A percentile compares a stretch with the other conserved stretches of the same genome.
These are phyloP conservation scores for Cladorhizidae sp. DNA, from an alignment of 37 sponge, comb jelly and placozoan genomes.

Conservation along the genomic window DNA sequence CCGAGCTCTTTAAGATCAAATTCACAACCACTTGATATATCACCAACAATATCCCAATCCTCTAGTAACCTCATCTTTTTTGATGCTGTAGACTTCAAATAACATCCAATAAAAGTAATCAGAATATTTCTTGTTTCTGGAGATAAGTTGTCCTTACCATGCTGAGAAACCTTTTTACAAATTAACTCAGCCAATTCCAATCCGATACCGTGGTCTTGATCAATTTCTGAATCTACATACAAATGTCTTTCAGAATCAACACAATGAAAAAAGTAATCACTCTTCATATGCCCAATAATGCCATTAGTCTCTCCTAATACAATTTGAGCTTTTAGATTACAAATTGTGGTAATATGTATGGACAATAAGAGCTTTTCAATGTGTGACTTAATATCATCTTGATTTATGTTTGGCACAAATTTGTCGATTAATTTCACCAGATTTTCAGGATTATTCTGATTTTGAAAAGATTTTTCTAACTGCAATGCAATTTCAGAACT, in stretches of 20 bases:
- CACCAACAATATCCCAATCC: background rate
- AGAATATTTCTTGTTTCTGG: background rate
- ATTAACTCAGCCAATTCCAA: background rate
- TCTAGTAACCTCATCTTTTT: background rate
- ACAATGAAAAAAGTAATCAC: background rate
- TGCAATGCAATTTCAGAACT: background rate
- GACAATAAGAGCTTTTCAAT: background rate
- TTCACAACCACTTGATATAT: background rate
- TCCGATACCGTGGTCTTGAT: background rate
- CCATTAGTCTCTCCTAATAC: background rate
- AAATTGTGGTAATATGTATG: background rate
- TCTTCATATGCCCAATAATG: background rate
- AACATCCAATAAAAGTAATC: background rate
- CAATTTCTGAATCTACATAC: constrained; percentile 2
- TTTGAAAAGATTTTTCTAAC: background rate
- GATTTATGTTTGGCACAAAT: background rate
- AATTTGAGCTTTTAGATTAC: constrained; percentile 2
- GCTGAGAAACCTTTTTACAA: background rate
- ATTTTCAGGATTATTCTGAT: background rate
- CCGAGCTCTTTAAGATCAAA: constrained; percentile 5
- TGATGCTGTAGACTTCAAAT: background rate
- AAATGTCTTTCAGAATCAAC: background rate
- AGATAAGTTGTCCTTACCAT: background rate
- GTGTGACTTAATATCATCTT: background rate
- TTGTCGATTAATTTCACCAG: background rate